Evolutionary conservation across 1,140 invertebrate genomes (phyloP), one percentile per base, ranked within the genome.

Genomic region (Zophobas atratus): DNA sequence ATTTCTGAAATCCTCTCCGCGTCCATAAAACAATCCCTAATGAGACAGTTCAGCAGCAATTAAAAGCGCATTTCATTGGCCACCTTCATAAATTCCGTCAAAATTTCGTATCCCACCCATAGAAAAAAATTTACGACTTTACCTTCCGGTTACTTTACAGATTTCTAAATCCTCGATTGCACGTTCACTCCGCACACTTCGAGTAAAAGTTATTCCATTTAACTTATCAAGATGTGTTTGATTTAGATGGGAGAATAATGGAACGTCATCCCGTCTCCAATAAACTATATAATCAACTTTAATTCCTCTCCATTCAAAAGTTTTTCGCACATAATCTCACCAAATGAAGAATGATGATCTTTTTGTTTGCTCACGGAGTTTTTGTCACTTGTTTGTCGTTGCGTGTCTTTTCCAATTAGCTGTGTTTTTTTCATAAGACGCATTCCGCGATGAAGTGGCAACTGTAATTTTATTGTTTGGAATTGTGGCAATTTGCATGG

Each of bases 171-270:
- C 43, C 43, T 20, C 32, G 55, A 33, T 33, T 34, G 1, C 20
- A 57, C 55, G 20, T 57, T 46, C 43, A 46, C 55, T 57, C 55
- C 20, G 6, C 6, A 46, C 43, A 46, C 43, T 46, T 35, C 33
- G 55, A 57, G 55, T 57, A 57, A 57, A 57, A 57, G 55, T 57
- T 35, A 57, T 57, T 34, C 55, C 55, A 57, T 57, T 35, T 57
- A 32, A 57, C 55, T 57, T 57, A 57, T 57, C 55, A 57, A 57
- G 55, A 57, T 57, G 55, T 57, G 6, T 57, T 57, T 35, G 55
- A 57, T 57, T 57, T 35, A 6, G 6, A 51, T 46, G 43, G 20
- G 6, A 57, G 55, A 57, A 33, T 57, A 57, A 57, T 35, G 34
- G 34, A 5, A n/a, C 36, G 56, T 35, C 35, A 60, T 20, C 38